These are phyloP conservation scores for Turdus rufiventris DNA, from an alignment of 2,113 vertebrate species.

Conservation along the genomic window DNA sequence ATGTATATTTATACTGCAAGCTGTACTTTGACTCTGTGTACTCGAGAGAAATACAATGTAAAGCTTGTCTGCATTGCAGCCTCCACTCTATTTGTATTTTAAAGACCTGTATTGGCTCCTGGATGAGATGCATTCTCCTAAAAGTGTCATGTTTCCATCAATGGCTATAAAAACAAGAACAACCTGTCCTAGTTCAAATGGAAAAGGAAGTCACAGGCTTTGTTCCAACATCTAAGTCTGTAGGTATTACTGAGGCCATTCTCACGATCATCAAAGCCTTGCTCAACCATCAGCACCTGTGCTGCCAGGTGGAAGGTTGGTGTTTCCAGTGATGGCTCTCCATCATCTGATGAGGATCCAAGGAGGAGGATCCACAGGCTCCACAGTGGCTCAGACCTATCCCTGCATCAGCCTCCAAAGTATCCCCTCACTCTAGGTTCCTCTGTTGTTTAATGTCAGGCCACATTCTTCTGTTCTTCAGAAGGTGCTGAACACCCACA, in stretches of 20 bases:
- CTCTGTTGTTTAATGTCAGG: not conserved
- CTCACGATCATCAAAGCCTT: not conserved
- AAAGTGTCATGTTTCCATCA: not conserved
- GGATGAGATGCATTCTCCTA: not conserved
- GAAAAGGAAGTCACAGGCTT: not conserved
- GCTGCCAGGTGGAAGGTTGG: not conserved
- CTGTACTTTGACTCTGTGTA: conserved; percentile 19
- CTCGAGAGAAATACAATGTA: not conserved
- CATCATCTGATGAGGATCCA: not conserved
- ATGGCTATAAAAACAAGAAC: not conserved
- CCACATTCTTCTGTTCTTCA: fast-evolving
- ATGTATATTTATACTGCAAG: not conserved
- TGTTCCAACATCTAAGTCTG: not conserved
- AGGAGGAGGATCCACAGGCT: not conserved
- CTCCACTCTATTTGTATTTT: not conserved
- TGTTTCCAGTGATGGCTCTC: not conserved
- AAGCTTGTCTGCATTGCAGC: not conserved
- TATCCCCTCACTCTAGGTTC: not conserved
- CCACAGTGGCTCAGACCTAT: not conserved
- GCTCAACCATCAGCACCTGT: not conserved
- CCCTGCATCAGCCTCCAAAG: not conserved
- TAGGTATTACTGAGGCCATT: not conserved
- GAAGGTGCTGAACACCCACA: not conserved
- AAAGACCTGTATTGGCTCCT: not conserved
- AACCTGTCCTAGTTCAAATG: not conserved